These are phyloP conservation scores for Tragelaphus oryx DNA, from an alignment of 2,797 vertebrate species.

Conservation along the genomic window DNA sequence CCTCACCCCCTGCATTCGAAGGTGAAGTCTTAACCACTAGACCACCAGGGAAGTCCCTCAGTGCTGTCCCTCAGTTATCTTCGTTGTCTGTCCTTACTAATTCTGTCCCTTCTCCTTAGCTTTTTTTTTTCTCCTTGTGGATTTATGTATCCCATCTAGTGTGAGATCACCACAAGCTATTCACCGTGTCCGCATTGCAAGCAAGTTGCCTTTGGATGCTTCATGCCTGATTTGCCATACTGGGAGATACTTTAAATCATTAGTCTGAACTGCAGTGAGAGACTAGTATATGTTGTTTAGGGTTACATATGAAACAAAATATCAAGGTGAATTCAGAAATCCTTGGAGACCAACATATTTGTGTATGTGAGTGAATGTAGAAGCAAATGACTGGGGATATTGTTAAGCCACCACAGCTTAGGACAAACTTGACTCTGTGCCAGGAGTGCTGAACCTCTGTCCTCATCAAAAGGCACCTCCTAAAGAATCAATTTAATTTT, in stretches of 20 bases:
- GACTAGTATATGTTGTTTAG: background rate
- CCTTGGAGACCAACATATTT: background rate
- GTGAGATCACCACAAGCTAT: background rate
- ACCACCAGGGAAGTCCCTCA: background rate
- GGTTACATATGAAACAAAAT: slow-evolving; percentile 46
- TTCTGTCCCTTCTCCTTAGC: background rate
- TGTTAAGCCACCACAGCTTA: slow-evolving; percentile 20
- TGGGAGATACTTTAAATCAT: slow-evolving; percentile 36
- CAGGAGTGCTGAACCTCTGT: background rate
- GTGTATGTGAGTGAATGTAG: background rate
- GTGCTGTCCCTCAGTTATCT: background rate
- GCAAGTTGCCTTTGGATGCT: slow-evolving; percentile 32
- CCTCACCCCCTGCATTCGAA: background rate
- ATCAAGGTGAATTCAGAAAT: slow-evolving; percentile 1
- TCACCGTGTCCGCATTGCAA: background rate
- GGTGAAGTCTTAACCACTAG: background rate
- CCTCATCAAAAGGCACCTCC: background rate
- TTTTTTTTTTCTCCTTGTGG: background rate
- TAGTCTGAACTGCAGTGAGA: background rate
- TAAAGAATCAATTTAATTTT: slow-evolving; percentile 45
- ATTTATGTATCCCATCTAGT: background rate
- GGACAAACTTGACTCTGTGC: background rate
- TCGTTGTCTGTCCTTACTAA: background rate
- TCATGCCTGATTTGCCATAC: background rate
- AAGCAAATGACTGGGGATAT: slow-evolving; percentile 39